A percentile compares a stretch with the other conserved stretches of the same genome.
Conservation (phyloP, 2,113 vertebrate species). For the Rhabdomys dilectus region DNA sequence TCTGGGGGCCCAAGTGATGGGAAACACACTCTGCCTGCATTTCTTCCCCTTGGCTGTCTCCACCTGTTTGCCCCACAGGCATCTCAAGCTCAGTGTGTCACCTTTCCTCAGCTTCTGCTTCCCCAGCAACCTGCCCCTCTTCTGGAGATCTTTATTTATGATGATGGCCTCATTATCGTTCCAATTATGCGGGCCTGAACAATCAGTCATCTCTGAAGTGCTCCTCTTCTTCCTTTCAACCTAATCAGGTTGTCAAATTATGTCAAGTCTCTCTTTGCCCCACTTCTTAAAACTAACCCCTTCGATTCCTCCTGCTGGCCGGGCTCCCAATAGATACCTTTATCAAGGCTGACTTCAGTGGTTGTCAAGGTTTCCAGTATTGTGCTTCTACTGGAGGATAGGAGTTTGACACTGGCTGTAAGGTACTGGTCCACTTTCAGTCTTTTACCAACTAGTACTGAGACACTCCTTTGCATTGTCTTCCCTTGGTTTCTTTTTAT, state of each 20-base stretch:
- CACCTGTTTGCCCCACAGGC: conserved; percentile 77
- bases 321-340: neutral
- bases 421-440: neutral
- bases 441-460: neutral
- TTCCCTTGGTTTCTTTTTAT: neutral
- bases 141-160: conserved; percentile 68
- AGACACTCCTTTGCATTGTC: neutral
- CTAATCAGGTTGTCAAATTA: conserved; percentile 62
- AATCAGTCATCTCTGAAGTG: conserved; percentile 53
- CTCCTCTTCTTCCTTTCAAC: conserved; percentile 1
- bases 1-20: conserved; percentile 7
- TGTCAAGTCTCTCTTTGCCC: conserved; percentile 54
- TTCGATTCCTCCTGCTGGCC: neutral
- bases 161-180: conserved; percentile 53
- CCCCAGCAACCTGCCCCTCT: conserved; percentile 28
- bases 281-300: conserved; percentile 22
- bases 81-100: conserved; percentile 55
- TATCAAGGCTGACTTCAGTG: neutral
- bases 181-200: conserved; percentile 69
- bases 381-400: neutral
- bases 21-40: conserved; percentile 62
- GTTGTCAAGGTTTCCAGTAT: neutral
- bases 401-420: neutral
- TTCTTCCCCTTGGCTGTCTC: conserved; percentile 59
- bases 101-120: neutral